phyloP scores from a whole-genome alignment of 1,140 invertebrate genomes.

The Eufriesea mexicana region DNA sequence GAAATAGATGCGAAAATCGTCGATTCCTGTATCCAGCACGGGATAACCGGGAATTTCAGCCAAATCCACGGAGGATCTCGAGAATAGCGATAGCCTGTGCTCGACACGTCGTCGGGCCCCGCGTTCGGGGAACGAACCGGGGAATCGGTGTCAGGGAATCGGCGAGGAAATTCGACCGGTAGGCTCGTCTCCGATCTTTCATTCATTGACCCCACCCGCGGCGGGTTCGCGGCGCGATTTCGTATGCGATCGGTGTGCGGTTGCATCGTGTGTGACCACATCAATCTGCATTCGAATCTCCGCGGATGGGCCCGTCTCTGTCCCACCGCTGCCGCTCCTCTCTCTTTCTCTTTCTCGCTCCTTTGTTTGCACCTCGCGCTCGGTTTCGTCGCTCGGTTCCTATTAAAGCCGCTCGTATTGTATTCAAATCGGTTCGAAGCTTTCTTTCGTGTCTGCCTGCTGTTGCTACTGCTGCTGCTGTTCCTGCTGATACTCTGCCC shows the following conservation, averaged over 20 bases:
- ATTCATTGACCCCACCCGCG: constrained; percentile 67
- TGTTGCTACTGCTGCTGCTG: constrained; percentile 27
- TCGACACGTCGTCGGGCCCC: no score
- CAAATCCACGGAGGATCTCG: no score
- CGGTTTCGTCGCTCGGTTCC: constrained; percentile 68
- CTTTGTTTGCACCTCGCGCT: constrained; percentile 77
- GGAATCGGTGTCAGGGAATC: not conserved
- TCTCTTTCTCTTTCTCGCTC: constrained; percentile 40
- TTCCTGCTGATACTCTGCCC: constrained; percentile 32
- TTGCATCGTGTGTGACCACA: constrained; percentile 81
- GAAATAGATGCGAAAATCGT: no score
- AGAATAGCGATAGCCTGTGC: no score
- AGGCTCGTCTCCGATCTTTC: constrained; percentile 50
- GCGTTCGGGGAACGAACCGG: no score
- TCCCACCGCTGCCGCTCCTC: constrained; percentile 18
- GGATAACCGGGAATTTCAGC: no score
- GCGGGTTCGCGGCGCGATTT: constrained; percentile 57
- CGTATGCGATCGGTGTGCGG: constrained; percentile 76
- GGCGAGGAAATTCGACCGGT: constrained; percentile 52
- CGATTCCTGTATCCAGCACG: no score
- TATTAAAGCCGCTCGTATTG: constrained; percentile 77
- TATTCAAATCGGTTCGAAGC: constrained; percentile 78
- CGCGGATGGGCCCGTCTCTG: constrained; percentile 23
- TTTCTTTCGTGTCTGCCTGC: constrained; percentile 50
- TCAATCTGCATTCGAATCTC: constrained; percentile 79